phyloP scores from a whole-genome alignment of 2,888 invertebrate genomes.

The Amphimallon solstitiale region DNA sequence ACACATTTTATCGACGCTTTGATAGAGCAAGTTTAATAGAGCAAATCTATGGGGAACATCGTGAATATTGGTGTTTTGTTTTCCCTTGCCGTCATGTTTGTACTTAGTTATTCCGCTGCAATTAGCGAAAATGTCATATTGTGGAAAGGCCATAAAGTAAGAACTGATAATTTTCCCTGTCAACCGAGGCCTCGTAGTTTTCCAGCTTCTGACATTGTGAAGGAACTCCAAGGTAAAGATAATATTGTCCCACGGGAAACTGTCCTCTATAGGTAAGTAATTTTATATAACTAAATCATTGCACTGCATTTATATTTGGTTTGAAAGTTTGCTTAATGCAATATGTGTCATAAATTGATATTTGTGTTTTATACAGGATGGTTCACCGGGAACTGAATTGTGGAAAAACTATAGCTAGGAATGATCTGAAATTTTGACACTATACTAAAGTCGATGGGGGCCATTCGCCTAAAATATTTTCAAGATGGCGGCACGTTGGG shows the following conservation, averaged over 20 bases:
- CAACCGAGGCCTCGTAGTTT: constrained; percentile 15
- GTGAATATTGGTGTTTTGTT: background rate
- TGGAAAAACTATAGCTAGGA: too few species aligned
- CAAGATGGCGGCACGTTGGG: too few species aligned
- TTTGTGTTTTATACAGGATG: too few species aligned
- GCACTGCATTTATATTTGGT: too few species aligned
- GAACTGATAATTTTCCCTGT: background rate
- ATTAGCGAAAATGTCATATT: background rate
- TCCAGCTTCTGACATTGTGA: background rate
- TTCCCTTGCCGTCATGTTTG: background rate
- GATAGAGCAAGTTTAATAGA: too few species aligned
- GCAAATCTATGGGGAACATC: background rate
- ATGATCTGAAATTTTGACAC: too few species aligned
- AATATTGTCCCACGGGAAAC: background rate
- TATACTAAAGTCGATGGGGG: too few species aligned
- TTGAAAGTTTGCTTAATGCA: too few species aligned
- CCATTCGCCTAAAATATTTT: too few species aligned
- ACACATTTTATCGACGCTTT: background rate
- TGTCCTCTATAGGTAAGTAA: constrained; percentile 5
- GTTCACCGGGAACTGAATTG: too few species aligned
- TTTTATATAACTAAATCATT: too few species aligned
- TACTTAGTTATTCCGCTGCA: background rate
- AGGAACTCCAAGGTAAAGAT: background rate
- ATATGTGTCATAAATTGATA: too few species aligned
- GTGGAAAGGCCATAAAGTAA: background rate